phyloP scores from a whole-genome alignment of 2,797 vertebrate genomes.

The Erethizon dorsatum region DNA sequence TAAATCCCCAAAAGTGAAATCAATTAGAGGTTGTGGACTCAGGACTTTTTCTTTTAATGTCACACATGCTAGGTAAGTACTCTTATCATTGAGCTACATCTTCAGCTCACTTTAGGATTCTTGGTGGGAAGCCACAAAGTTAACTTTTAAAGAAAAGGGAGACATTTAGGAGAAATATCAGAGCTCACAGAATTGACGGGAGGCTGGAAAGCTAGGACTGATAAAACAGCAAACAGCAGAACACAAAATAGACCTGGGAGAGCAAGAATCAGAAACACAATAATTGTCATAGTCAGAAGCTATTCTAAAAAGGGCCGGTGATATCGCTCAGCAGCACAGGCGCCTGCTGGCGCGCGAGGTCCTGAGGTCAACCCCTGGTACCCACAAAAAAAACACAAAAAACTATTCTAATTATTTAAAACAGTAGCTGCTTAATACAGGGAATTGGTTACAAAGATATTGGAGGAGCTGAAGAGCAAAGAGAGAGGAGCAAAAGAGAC shows the following conservation, averaged over 20 bases:
- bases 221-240: not conserved
- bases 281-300: not conserved
- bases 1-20: not conserved
- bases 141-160: not conserved
- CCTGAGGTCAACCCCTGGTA: no score
- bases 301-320: not conserved
- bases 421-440: not conserved
- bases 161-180: not conserved
- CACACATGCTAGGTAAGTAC: not conserved
- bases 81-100: not conserved
- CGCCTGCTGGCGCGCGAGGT: no score
- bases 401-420: not conserved
- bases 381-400: not conserved
- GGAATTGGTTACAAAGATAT: not conserved
- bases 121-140: not conserved
- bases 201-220: no score
- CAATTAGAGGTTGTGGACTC: not conserved
- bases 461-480: not conserved
- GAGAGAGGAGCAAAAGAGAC: not conserved
- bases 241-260: not conserved
- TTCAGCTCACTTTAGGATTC: not conserved
- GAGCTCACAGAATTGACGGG: not conserved
- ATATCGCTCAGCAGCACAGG: no score
- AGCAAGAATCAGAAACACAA: not conserved
- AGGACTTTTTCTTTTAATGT: not conserved